These are phyloP conservation scores for Chloroclystis v-ata DNA, from an alignment of 2,888 invertebrate genomes.

Conservation along the genomic window DNA sequence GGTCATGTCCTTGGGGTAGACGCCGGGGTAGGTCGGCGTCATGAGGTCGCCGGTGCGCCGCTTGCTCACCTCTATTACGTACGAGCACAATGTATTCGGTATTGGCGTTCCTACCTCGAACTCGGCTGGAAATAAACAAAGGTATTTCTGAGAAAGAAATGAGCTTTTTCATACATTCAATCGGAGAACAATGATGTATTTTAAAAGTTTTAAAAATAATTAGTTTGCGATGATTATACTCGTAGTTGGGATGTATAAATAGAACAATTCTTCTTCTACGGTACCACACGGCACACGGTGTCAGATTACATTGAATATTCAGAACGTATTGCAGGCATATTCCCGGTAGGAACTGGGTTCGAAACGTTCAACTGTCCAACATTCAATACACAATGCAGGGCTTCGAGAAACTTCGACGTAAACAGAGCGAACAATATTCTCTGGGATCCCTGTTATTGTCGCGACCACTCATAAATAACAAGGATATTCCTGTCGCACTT, in stretches of 20 bases:
- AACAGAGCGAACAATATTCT: constrained; percentile 15
- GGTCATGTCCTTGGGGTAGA: constrained; percentile 96
- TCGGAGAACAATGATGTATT: no score
- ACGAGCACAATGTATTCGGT: constrained; percentile 92
- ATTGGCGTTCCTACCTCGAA: constrained; percentile 94
- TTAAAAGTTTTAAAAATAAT: no score
- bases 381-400: constrained; percentile 26
- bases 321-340: not conserved
- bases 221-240: no score
- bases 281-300: no score
- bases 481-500: constrained; percentile 17
- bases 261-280: no score
- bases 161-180: no score
- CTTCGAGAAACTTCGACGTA: constrained; percentile 27
- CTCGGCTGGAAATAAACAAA: constrained; percentile 80
- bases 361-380: constrained; percentile 21
- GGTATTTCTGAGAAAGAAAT: no score
- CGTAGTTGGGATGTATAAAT: no score
- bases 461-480: constrained; percentile 22
- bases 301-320: no score
- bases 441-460: constrained; percentile 4
- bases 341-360: constrained; percentile 10
- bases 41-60: constrained; percentile 90
- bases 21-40: constrained; percentile 99
- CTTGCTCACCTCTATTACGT: constrained; percentile 86